phyloP scores from a whole-genome alignment of 2,888 invertebrate species.

The Orthonevra nobilis region DNA sequence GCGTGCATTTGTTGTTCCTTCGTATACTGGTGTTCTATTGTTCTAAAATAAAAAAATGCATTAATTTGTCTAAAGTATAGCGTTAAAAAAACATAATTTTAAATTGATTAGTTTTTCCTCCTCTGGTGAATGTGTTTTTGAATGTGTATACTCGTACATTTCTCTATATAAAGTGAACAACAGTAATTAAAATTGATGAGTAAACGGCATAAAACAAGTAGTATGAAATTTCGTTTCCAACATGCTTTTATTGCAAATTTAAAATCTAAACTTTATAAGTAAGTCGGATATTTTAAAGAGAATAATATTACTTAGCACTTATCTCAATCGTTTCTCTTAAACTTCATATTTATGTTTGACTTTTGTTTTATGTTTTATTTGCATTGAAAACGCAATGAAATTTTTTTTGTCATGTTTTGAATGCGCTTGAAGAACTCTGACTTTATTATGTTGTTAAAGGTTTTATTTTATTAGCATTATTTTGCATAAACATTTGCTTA shows the following conservation, averaged over 20 bases:
- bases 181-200: neutral
- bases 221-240: slow-evolving; percentile 8
- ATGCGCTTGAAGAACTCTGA: slow-evolving; percentile 28
- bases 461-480: too few species aligned
- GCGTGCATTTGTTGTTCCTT: slow-evolving; percentile 43
- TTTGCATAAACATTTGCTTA: too few species aligned
- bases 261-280: slow-evolving; percentile 1
- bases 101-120: slow-evolving; percentile 13
- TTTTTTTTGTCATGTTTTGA: slow-evolving; percentile 20
- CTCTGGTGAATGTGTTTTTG: slow-evolving; percentile 50
- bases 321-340: slow-evolving; percentile 10
- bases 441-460: slow-evolving; percentile 1
- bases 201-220: slow-evolving; percentile 7
- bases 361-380: slow-evolving; percentile 23
- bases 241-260: slow-evolving; percentile 1
- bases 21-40: slow-evolving; percentile 16
- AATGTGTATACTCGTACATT: slow-evolving; percentile 26
- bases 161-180: slow-evolving; percentile 16
- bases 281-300: slow-evolving; percentile 1
- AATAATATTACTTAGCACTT: neutral
- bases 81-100: neutral
- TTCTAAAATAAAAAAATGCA: slow-evolving; percentile 2
- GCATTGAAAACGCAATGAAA: neutral
- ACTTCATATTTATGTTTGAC: slow-evolving; percentile 38
- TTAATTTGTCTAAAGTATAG: too few species aligned